These are phyloP conservation scores for Hyposoter dolosus DNA, from an alignment of 2,888 invertebrate species.

Conservation along the genomic window DNA sequence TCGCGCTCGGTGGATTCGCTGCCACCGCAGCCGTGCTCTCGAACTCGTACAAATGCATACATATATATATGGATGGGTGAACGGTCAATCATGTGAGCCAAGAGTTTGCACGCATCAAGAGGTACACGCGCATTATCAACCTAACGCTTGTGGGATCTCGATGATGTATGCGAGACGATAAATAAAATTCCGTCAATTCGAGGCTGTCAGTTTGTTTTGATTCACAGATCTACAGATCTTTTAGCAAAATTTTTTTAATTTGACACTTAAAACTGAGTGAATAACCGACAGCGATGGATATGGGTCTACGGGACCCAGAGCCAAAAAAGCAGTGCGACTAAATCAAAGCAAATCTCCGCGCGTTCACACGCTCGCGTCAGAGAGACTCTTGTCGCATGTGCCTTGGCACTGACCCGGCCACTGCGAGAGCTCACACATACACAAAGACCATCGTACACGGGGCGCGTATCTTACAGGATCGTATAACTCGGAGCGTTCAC, in stretches of 20 bases:
- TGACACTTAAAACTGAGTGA: background rate
- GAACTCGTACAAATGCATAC: constrained; percentile 64
- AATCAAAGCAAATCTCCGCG: constrained; percentile 25
- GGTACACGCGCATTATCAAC: constrained; percentile 39
- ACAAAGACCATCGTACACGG: constrained; percentile 3
- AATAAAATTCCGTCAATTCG: constrained; percentile 42
- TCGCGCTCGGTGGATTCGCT: constrained; percentile 62
- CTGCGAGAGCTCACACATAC: background rate
- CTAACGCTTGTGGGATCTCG: constrained; percentile 46
- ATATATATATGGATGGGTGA: constrained; percentile 71
- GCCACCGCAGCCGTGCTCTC: constrained; percentile 21
- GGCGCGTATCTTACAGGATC: constrained; percentile 40
- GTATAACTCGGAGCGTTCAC: constrained; percentile 47
- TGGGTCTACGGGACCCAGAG: background rate
- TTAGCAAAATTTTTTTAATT: constrained; percentile 1
- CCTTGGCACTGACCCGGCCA: constrained; percentile 7
- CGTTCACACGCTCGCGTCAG: constrained; percentile 48
- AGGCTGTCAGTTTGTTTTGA: constrained; percentile 37
- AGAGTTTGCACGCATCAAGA: constrained; percentile 63
- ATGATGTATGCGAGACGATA: constrained; percentile 54
- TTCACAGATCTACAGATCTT: constrained; percentile 13
- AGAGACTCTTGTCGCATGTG: constrained; percentile 41
- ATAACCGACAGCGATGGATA: background rate
- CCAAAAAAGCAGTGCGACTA: constrained; percentile 24
- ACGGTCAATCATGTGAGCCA: constrained; percentile 80